Evolutionary conservation across 2,797 vertebrate genomes (phyloP).

Genomic region (Anabacerthia variegaticeps): DNA sequence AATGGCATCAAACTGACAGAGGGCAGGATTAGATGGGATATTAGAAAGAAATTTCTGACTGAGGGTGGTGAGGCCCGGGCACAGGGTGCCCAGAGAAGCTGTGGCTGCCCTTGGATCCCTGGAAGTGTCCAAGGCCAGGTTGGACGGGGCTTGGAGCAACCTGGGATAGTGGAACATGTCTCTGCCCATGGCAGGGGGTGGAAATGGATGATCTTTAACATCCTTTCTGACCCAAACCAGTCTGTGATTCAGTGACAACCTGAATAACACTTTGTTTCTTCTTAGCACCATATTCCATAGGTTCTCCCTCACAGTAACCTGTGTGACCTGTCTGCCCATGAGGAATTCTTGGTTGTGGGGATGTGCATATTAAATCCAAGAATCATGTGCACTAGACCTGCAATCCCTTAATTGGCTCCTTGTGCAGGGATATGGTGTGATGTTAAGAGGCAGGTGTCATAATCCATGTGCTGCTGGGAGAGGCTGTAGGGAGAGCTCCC

Average conservation of each 20-base stretch:
- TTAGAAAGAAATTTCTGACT: background rate
- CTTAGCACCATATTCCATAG: background rate
- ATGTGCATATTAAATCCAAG: background rate
- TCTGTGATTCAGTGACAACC: background rate
- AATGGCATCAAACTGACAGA: background rate
- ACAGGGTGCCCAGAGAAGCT: background rate
- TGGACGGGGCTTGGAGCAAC: rapidly evolving
- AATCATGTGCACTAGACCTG: background rate
- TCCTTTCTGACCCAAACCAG: background rate
- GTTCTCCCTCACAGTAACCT: background rate
- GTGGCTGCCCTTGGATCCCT: background rate
- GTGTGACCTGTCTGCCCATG: rapidly evolving
- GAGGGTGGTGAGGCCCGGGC: background rate
- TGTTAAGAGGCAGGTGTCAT: background rate
- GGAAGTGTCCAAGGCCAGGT: rapidly evolving
- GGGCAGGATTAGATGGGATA: background rate
- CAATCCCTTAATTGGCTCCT: background rate
- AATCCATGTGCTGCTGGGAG: background rate
- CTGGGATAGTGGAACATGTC: background rate
- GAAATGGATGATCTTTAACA: background rate
- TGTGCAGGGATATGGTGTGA: background rate
- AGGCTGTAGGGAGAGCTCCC: background rate
- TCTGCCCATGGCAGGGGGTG: background rate
- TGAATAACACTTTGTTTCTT: background rate
- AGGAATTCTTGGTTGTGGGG: background rate